Conservation (phyloP, 64 coral and sea anemone species). For the Hydrozoanthus tunicans region DNA sequence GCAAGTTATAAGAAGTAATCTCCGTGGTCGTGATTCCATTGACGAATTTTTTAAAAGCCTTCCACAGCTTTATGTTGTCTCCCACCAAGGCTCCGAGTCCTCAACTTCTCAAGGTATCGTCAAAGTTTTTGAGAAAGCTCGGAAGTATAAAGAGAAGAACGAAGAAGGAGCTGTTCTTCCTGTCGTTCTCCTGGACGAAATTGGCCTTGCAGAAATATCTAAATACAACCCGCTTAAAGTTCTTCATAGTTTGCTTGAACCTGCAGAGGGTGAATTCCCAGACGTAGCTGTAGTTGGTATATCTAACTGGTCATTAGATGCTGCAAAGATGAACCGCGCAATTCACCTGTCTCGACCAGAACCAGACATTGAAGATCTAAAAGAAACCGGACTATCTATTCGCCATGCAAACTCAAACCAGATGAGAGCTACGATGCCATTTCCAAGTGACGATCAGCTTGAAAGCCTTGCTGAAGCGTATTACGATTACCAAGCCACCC, state of each 20-base stretch:
- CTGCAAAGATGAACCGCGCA: conserved; percentile 93
- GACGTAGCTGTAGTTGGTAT: conserved; percentile 90
- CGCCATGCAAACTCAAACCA: conserved; percentile 43
- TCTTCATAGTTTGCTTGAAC: conserved; percentile 83
- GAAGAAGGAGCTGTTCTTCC: conserved; percentile 76
- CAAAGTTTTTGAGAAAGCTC: conserved; percentile 81
- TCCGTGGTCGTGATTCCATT: conserved; percentile 75
- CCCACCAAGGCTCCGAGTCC: conserved; percentile 90
- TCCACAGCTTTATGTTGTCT: conserved; percentile 82
- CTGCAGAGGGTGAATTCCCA: conserved; percentile 63
- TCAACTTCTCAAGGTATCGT: conserved; percentile 86
- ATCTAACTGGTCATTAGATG: conserved; percentile 85
- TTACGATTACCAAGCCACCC: conserved; percentile 64
- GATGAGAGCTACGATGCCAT: background rate
- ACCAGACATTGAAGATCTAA: conserved; percentile 63
- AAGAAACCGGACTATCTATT: conserved; percentile 65
- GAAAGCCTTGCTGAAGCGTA: conserved; percentile 68
- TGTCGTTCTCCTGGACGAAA: conserved; percentile 89
- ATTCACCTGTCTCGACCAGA: conserved; percentile 88
- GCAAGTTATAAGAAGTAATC: conserved; percentile 79
- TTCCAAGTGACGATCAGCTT: conserved; percentile 45
- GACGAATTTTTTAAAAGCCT: conserved; percentile 77
- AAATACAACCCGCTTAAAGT: conserved; percentile 89
- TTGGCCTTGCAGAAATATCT: conserved; percentile 88
- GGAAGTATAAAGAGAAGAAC: conserved; percentile 72